Conservation (phyloP, 2,888 invertebrate genomes). For the Scaptomyza flava region DNA sequence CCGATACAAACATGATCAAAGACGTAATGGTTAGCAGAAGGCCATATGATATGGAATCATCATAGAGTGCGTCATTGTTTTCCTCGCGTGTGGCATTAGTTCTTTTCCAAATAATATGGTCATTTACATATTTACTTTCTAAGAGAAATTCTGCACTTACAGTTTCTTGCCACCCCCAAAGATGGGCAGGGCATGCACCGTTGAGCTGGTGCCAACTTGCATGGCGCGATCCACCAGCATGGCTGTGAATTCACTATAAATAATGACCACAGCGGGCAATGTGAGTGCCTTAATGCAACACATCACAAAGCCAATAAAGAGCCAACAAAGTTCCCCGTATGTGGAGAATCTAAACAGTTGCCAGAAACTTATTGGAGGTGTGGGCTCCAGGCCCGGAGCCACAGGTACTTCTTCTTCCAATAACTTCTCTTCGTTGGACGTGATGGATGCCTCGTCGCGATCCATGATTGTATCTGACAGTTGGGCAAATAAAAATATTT, state of each 20-base stretch:
- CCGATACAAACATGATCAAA: constrained; percentile 87
- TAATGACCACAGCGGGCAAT: constrained; percentile 88
- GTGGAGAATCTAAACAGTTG: constrained; percentile 86
- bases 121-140: background rate
- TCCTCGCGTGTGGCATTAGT: constrained; percentile 86
- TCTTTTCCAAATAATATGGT: constrained; percentile 63
- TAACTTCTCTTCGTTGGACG: constrained; percentile 68
- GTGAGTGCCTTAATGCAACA: constrained; percentile 87
- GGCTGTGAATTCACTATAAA: constrained; percentile 90
- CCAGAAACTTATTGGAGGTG: constrained; percentile 75
- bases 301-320: constrained; percentile 86
- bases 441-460: constrained; percentile 70
- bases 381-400: constrained; percentile 72
- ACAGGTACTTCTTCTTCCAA: constrained; percentile 67
- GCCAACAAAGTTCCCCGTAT: constrained; percentile 86
- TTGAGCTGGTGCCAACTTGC: constrained; percentile 86
- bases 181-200: constrained; percentile 86
- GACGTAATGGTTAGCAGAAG: constrained; percentile 87
- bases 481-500: constrained; percentile 21
- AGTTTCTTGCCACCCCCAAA: constrained; percentile 88
- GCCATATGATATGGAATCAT: constrained; percentile 89
- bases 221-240: constrained; percentile 88
- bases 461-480: constrained; percentile 64
- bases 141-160: constrained; percentile 76
- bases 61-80: constrained; percentile 87